These are phyloP conservation scores for Echinarachnius parma DNA, from an alignment of 53 echinoderm and acorn worm species.

Conservation along the genomic window DNA sequence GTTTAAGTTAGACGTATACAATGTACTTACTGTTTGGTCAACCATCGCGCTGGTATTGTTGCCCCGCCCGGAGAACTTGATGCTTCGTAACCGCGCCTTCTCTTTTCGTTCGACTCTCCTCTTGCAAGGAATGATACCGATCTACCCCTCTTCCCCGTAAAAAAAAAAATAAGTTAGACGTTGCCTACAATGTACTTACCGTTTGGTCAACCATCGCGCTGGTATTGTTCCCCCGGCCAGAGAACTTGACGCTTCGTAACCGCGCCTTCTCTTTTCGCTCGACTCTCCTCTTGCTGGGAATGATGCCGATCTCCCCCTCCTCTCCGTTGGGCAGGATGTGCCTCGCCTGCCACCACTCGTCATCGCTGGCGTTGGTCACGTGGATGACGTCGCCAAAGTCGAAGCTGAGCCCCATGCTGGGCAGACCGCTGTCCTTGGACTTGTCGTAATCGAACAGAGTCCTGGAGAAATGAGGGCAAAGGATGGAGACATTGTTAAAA, in stretches of 20 bases:
- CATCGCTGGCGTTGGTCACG: constrained; percentile 96
- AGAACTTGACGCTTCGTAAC: constrained; percentile 92
- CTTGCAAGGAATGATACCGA: constrained; percentile 96
- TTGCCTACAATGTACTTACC: no score
- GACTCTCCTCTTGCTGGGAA: constrained; percentile 95
- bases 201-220: constrained; percentile 9
- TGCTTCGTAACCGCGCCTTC: constrained; percentile 81
- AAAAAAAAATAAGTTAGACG: no score
- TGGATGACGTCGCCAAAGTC: constrained; percentile 92
- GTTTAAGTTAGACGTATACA: no score
- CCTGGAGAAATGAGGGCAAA: constrained; percentile 31
- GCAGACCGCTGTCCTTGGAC: constrained; percentile 88
- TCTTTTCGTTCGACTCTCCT: constrained; percentile 95
- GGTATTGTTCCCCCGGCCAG: constrained; percentile 49
- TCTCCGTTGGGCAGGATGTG: constrained; percentile 72
- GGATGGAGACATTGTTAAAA: no score
- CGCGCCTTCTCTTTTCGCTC: constrained; percentile 89
- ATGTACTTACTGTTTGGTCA: constrained; percentile 22
- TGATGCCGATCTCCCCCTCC: constrained; percentile 95
- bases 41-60: constrained; percentile 7
- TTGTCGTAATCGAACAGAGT: constrained; percentile 98
- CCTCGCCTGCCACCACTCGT: constrained; percentile 99
- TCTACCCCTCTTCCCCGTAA: constrained; percentile 87
- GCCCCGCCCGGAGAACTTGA: constrained; percentile 74
- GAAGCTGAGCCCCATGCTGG: constrained; percentile 88